These are phyloP conservation scores for cattle (Bos taurus) DNA, from an alignment of 2,113 vertebrate species.

Conservation along the genomic window DNA sequence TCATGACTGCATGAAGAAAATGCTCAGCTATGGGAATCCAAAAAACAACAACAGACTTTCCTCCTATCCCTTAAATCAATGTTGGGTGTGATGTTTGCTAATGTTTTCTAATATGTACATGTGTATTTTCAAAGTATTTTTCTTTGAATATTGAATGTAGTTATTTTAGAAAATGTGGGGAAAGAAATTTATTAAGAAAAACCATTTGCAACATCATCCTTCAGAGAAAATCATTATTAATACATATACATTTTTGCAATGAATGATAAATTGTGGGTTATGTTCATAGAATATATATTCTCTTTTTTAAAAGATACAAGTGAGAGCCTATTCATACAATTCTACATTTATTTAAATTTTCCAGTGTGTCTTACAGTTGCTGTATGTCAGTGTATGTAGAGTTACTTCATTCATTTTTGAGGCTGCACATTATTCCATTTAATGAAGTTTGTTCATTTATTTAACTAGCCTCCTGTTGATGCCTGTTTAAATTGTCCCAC, in stretches of 20 bases:
- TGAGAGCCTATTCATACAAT: background rate
- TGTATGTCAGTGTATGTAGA: background rate
- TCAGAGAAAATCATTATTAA: background rate
- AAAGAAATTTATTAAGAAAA: background rate
- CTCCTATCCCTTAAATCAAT: background rate
- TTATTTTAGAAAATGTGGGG: constrained; percentile 5
- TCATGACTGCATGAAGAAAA: constrained; percentile 46
- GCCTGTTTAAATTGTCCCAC: background rate
- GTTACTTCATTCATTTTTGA: background rate
- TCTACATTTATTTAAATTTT: background rate
- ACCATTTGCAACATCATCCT: background rate
- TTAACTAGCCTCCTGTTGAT: background rate
- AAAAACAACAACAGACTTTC: background rate
- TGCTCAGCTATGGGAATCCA: background rate
- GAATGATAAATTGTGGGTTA: background rate
- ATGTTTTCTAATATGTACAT: background rate
- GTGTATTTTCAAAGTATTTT: background rate
- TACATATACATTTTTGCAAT: background rate
- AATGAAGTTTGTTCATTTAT: background rate
- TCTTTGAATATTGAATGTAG: background rate
- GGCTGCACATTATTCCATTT: background rate
- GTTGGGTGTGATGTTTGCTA: background rate
- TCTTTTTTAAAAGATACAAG: background rate
- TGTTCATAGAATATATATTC: background rate
- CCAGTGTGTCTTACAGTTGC: background rate